Evolutionary conservation across 2,113 vertebrate genomes (phyloP), one percentile per base, ranked within the genome.

Genomic region (Sula dactylatra): DNA sequence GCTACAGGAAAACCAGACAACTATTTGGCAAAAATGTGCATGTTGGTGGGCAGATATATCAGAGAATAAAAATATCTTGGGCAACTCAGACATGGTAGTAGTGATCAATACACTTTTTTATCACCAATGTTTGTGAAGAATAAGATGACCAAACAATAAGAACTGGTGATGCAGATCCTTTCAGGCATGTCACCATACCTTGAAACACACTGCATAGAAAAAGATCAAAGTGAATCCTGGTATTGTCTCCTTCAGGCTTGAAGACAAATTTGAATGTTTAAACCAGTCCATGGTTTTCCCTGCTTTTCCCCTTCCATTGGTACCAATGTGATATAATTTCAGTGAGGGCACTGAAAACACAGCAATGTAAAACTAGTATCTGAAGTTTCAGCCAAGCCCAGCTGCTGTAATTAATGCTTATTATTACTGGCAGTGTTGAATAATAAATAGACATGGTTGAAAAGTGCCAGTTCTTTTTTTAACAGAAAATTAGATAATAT

Each of bases 171-270:
- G 29, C 15, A 86, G 25, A 61, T n/a, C 16, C 7, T 66, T 77
- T 77, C 54, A 58, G 54, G 16, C 2, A 34, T 77, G n/a, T 85
- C 49, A 72, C 16, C 11, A 38, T 40, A 21, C 22, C 13, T 65
- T 1, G 4, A 82, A 96, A 85, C 24, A 71, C 0, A 1, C 4
- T 54, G 12, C 13, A 42, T 1, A 0, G 3, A 16, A 71, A 81
- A 76, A 61, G 17, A 22, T 70, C 15, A 34, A 9, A 26, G 13
- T 62, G 20, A 86, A 61, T 59, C 11, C 17, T 54, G 9, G 13
- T 49, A 17, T 29, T 55, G 15, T 13, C 6, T 94, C 6, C 34
- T 64, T 72, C 47, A 67, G 38, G 4, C 9, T 17, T 78, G 72
- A 91, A 72, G 44, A 81, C 6, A 85, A 78, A 95, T 83, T 20